These are phyloP conservation scores for Drosophila ezoana DNA, from an alignment of 2,888 invertebrate species.

Conservation along the genomic window DNA sequence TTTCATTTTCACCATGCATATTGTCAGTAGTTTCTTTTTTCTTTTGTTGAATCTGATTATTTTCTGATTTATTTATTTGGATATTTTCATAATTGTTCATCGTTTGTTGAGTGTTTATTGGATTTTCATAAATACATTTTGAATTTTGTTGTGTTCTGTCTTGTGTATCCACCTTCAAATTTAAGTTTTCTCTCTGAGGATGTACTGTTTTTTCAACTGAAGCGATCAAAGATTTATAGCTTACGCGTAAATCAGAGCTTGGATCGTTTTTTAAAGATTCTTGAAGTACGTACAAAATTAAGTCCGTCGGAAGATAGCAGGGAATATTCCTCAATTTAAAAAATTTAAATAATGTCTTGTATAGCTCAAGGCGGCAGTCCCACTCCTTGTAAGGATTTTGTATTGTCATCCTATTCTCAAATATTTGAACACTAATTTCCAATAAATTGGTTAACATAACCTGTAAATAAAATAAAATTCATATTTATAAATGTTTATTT, in stretches of 20 bases:
- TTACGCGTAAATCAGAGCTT: constrained; percentile 15
- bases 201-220: constrained; percentile 30
- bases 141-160: not conserved
- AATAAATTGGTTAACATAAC: constrained; percentile 25
- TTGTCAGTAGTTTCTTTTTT: not conserved
- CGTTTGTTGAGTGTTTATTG: not conserved
- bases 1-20: not conserved
- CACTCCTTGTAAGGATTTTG: constrained; percentile 34
- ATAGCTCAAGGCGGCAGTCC: constrained; percentile 42
- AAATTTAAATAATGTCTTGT: constrained; percentile 30
- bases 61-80: not conserved
- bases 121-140: not conserved
- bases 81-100: not conserved
- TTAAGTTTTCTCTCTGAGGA: constrained; percentile 39
- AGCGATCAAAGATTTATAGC: constrained; percentile 28
- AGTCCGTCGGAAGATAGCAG: constrained; percentile 22
- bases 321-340: constrained; percentile 25
- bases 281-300: constrained; percentile 32
- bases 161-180: constrained; percentile 7
- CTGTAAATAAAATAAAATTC: constrained; percentile 16
- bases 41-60: not conserved
- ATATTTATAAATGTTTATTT: not conserved
- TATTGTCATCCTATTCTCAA: constrained; percentile 10
- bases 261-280: constrained; percentile 24
- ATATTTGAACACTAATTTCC: constrained; percentile 27